A percentile compares a stretch with the other conserved stretches of the same genome.
Conservation (phyloP, 2,888 invertebrate species). For the Scelioninae gen. 1 region DNA sequence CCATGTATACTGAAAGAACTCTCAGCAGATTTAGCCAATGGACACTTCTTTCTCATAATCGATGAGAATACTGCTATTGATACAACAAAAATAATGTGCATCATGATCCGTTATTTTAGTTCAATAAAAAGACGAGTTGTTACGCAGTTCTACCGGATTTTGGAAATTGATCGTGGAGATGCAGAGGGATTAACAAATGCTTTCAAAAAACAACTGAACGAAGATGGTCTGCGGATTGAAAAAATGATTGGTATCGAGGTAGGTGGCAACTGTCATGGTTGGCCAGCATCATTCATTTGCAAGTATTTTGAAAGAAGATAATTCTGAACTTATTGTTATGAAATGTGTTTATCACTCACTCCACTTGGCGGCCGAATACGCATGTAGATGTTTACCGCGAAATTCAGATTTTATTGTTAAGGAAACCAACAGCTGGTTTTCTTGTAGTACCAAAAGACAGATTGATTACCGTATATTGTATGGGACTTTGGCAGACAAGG, state of each 20-base stretch:
- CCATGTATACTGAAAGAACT: conserved; percentile 74
- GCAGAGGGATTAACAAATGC: conserved; percentile 43
- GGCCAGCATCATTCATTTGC: conserved; percentile 69
- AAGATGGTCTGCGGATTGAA: conserved; percentile 66
- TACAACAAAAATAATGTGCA: conserved; percentile 58
- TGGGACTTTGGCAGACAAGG: not conserved
- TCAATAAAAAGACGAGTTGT: conserved; percentile 21
- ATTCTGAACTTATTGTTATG: conserved; percentile 23
- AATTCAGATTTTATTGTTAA: conserved; percentile 34
- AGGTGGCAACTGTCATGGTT: conserved; percentile 69
- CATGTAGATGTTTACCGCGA: conserved; percentile 27
- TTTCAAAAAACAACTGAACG: conserved; percentile 60
- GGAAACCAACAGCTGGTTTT: conserved; percentile 40
- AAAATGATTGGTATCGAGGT: conserved; percentile 66
- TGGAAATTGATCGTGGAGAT: conserved; percentile 62
- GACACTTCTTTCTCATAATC: conserved; percentile 74
- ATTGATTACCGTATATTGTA: not conserved
- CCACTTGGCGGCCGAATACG: conserved; percentile 15
- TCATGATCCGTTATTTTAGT: conserved; percentile 69
- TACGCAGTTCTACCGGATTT: conserved; percentile 67
- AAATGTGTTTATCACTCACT: conserved; percentile 30
- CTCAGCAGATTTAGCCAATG: conserved; percentile 74
- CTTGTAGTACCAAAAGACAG: conserved; percentile 14
- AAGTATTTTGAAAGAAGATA: conserved; percentile 17
- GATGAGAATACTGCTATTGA: conserved; percentile 74